phyloP scores from a whole-genome alignment of 2,113 vertebrate species.

The Catharus minimus region DNA sequence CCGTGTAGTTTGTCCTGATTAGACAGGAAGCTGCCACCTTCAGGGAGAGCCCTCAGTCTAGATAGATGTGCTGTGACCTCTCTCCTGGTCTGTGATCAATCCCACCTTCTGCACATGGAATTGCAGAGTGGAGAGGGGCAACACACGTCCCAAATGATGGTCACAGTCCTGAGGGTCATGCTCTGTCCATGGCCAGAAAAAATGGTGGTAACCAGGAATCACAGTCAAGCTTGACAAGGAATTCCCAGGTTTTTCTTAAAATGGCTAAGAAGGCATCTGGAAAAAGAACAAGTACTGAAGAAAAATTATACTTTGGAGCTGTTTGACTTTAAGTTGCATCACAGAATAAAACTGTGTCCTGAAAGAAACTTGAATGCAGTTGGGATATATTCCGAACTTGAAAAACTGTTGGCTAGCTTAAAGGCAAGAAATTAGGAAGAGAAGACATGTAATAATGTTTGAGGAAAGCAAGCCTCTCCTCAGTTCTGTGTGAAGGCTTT shows the following conservation, averaged over 20 bases:
- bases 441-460: not conserved
- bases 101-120: not conserved
- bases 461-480: not conserved
- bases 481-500: not conserved
- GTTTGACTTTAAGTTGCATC: not conserved
- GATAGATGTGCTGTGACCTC: not conserved
- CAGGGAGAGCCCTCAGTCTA: not conserved
- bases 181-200: not conserved
- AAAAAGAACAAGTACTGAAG: not conserved
- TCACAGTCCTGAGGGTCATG: not conserved
- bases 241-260: not conserved
- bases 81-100: not conserved
- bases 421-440: not conserved
- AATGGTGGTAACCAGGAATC: not conserved
- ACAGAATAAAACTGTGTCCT: not conserved
- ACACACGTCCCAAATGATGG: not conserved
- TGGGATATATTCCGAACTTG: not conserved
- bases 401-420: not conserved
- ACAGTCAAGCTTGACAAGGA: not conserved
- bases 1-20: not conserved
- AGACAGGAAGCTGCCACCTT: not conserved
- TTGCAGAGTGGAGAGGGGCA: not conserved
- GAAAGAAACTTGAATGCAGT: not conserved
- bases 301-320: not conserved
- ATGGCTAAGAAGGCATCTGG: not conserved